Evolutionary conservation across 1,140 invertebrate genomes (phyloP).

Genomic region (Pachypeltis micranthus): DNA sequence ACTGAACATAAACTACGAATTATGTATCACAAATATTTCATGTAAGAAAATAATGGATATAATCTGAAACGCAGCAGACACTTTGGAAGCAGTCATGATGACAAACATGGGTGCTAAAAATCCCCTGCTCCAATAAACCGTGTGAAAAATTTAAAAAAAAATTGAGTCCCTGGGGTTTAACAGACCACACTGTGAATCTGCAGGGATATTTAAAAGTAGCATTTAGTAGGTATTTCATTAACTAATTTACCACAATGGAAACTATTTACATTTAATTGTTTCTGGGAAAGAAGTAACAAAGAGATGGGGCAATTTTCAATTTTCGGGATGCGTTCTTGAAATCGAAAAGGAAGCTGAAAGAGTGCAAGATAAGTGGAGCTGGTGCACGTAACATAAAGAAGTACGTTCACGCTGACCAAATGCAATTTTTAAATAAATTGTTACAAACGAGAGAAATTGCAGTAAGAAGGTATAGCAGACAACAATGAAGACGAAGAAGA

Average conservation of each 20-base stretch:
- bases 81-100: too few species aligned
- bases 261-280: constrained; percentile 2
- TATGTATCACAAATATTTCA: too few species aligned
- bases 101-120: too few species aligned
- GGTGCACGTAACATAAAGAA: constrained; percentile 13
- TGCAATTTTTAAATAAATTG: constrained; percentile 29
- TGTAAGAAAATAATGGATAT: too few species aligned
- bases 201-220: too few species aligned
- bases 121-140: too few species aligned
- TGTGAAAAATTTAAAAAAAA: too few species aligned
- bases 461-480: constrained; percentile 4
- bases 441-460: not conserved
- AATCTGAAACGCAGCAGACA: too few species aligned
- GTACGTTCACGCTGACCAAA: constrained; percentile 21
- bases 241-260: not conserved
- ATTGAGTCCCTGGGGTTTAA: too few species aligned
- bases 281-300: constrained; percentile 18
- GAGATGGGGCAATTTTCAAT: constrained; percentile 13
- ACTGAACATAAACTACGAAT: too few species aligned
- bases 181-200: too few species aligned
- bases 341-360: constrained; percentile 14
- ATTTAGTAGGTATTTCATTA: not conserved
- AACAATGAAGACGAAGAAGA: constrained; percentile 2
- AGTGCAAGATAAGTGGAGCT: constrained; percentile 10
- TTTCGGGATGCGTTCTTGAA: constrained; percentile 17